Conservation (phyloP, 2,888 invertebrate genomes). For the Encarsia formosa region DNA sequence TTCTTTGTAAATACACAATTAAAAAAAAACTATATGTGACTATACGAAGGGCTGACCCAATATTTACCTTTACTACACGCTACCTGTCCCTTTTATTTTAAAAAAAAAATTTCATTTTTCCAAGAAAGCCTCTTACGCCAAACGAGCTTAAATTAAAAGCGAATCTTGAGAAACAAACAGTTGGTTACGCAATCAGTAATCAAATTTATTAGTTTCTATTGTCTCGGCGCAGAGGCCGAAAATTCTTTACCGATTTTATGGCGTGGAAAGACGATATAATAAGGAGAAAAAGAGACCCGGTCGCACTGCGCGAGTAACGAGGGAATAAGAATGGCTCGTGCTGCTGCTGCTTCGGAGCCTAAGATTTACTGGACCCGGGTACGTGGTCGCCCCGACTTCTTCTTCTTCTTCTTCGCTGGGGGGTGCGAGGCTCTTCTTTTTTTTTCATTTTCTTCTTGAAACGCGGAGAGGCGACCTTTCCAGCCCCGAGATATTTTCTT, state of each 20-base stretch:
- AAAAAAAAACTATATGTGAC: too few species aligned
- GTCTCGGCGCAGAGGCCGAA: constrained; percentile 45
- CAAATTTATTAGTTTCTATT: constrained; percentile 53
- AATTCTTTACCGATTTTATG: constrained; percentile 53
- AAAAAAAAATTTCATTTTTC: too few species aligned
- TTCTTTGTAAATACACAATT: too few species aligned
- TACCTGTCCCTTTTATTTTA: too few species aligned
- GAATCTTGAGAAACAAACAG: too few species aligned
- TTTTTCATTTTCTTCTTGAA: neutral
- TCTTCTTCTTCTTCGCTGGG: neutral
- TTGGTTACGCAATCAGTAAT: constrained; percentile 52
- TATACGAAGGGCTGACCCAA: too few species aligned
- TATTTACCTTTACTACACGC: too few species aligned
- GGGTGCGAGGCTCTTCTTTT: neutral
- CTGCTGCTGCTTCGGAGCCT: constrained; percentile 29
- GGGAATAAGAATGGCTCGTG: constrained; percentile 47
- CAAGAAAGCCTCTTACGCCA: too few species aligned
- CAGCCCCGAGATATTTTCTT: too few species aligned
- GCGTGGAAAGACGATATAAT: constrained; percentile 53
- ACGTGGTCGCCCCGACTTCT: constrained; percentile 11
- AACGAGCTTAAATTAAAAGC: too few species aligned
- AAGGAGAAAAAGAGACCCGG: constrained; percentile 42
- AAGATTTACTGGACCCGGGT: constrained; percentile 49
- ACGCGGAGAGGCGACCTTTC: too few species aligned
- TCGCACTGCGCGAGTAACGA: constrained; percentile 47